These are phyloP conservation scores for Cryptomyrus ogoouensis DNA, from an alignment of 2,113 vertebrate genomes.

Conservation along the genomic window DNA sequence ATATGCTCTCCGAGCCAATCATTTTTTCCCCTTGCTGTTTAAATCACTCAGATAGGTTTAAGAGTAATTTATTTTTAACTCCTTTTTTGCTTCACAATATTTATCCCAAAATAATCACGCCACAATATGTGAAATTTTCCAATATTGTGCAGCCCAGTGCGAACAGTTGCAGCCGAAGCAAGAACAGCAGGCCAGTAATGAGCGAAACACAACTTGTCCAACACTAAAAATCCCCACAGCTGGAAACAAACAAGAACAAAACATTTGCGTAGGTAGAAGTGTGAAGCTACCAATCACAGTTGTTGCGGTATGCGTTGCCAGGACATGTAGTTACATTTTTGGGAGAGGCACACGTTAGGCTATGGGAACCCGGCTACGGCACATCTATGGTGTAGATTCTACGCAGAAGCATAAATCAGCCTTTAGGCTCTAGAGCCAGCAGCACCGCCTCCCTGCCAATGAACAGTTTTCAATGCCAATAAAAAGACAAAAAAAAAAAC, in stretches of 20 bases:
- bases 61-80: not conserved
- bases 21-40: not conserved
- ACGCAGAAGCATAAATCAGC: not conserved
- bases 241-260: not conserved
- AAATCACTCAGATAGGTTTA: not conserved
- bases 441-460: not conserved
- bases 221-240: not conserved
- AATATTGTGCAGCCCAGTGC: not conserved
- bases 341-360: not conserved
- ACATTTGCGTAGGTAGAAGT: not conserved
- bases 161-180: not conserved
- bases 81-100: not conserved
- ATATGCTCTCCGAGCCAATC: not conserved
- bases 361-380: not conserved
- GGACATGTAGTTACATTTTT: not conserved
- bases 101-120: not conserved
- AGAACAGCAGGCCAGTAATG: not conserved
- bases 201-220: not conserved
- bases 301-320: not conserved
- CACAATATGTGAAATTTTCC: not conserved
- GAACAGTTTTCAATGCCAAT: not conserved
- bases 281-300: not conserved
- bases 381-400: not conserved
- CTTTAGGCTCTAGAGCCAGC: not conserved
- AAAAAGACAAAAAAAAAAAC: not conserved